Base-by-base conservation (phyloP, 2,113 vertebrate species). In the Echinops telfairi region DNA sequence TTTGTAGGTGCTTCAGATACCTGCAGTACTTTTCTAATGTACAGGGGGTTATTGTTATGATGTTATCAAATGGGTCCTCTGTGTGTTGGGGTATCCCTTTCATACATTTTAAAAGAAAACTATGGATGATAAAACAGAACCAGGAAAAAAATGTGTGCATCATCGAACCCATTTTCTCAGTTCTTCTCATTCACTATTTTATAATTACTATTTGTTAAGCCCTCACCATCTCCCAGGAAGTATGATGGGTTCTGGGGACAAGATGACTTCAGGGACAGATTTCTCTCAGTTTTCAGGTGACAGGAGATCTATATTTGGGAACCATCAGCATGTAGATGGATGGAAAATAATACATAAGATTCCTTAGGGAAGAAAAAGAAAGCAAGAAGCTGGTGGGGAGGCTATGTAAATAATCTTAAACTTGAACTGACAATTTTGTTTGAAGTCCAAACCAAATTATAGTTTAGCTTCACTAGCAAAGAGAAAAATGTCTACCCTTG, bases 21-120 rank as follows among this genome's bases (percentile, higher is more conserved):
- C 9, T 64, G 27, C 25, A 93, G 36, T 79, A 22, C 71, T 80
- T 88, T 84, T 92, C 86, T 83, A 36, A 80, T 88, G 86, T 80
- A 92, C 27, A 81, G 11, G 53, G 87, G 5, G 83, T 88, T 86
- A 27, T 71, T 82, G 86, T 71, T n/a, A 83, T 64, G 23, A 53
- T 38, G 25, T 60, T 53, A 86, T 15, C 36, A 81, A 76, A 29
- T 86, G 38, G 17, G 12, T 27, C 82, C 12, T 78, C 0, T 75
- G 0, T 64, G 25, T 57, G 5, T 94, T 89, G 29, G n/a, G 17
- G 4, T 88, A 84, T 43, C 1, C 4, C 9, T 85, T 85, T 82
- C 17, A 25, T 91, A 43, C 64, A 58, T 79, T 89, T 94, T 84
- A 62, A 84, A 71, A 81, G 83, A 66, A 84, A 92, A 93, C 53